Conservation (phyloP, 1,140 invertebrate species). For the Lerema accius region DNA sequence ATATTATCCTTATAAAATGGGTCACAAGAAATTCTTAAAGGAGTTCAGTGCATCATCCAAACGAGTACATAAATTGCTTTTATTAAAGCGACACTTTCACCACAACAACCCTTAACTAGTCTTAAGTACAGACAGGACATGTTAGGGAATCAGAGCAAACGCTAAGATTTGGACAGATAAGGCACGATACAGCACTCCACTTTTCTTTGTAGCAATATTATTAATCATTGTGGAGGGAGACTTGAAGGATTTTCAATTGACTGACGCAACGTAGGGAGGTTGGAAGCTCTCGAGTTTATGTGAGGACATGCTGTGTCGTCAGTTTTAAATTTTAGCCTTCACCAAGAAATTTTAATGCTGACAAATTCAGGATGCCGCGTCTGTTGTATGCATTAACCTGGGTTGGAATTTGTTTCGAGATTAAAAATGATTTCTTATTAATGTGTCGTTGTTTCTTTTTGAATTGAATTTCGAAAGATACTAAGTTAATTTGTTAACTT, state of each 20-base stretch:
- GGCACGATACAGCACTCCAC: constrained; percentile 1
- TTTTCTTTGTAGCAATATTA: constrained; percentile 9
- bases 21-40: too few relatives aligned
- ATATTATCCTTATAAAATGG: too few relatives aligned
- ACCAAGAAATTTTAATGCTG: constrained; percentile 11
- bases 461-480: too few relatives aligned
- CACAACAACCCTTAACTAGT: neutral
- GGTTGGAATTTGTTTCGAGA: neutral
- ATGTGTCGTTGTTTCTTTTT: neutral
- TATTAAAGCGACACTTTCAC: too few relatives aligned
- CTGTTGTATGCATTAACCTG: neutral
- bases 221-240: neutral
- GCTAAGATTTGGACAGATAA: constrained; percentile 4
- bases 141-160: neutral
- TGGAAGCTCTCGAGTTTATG: constrained; percentile 8
- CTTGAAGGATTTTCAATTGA: constrained; percentile 10
- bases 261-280: neutral
- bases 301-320: constrained; percentile 29
- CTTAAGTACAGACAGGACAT: neutral
- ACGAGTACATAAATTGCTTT: too few relatives aligned
- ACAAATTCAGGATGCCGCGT: neutral
- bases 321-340: constrained; percentile 37
- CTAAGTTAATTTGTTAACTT: too few relatives aligned
- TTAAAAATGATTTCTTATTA: neutral
- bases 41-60: too few relatives aligned